Percentiles rank a stretch among this genome's conserved stretches.
phyloP scores from a whole-genome alignment of 2,888 invertebrate species.

The Nemapogon koenigi region DNA sequence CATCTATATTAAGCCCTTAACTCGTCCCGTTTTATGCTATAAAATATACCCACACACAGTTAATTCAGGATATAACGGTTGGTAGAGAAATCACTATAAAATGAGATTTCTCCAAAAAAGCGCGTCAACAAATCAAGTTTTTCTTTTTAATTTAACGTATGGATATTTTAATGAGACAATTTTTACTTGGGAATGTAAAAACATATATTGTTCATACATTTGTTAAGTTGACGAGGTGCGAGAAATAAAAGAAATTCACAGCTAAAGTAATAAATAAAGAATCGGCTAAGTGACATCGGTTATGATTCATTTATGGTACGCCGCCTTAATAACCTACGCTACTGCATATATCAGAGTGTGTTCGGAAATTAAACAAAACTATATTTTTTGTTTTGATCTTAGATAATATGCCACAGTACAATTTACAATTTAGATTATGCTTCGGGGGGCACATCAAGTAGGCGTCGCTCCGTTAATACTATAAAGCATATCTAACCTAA shows the following conservation, averaged over 20 bases:
- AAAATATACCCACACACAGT: no score
- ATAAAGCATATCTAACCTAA: no score
- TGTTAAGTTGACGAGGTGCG: not conserved
- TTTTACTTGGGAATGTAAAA: slow-evolving; percentile 3
- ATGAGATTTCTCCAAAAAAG: not conserved
- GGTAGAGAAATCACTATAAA: not conserved
- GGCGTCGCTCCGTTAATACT: no score
- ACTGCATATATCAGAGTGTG: not conserved
- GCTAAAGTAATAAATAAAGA: slow-evolving; percentile 6
- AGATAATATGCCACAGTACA: no score
- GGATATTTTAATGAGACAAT: slow-evolving; percentile 2
- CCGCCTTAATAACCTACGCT: slow-evolving; percentile 1
- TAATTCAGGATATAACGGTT: no score
- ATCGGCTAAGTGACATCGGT: slow-evolving; percentile 19
- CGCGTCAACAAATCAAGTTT: slow-evolving; percentile 2
- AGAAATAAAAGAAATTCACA: not conserved
- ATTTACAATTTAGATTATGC: no score
- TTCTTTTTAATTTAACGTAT: not conserved
- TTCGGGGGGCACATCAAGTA: no score
- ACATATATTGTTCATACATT: not conserved
- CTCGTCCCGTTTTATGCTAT: no score
- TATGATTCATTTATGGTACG: slow-evolving; percentile 23
- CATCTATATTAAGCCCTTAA: no score
- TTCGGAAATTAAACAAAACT: not conserved
- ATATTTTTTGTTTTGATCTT: not conserved